These are phyloP conservation scores for Taphrorychus bicolor DNA, from an alignment of 2,888 invertebrate species.

Conservation along the genomic window DNA sequence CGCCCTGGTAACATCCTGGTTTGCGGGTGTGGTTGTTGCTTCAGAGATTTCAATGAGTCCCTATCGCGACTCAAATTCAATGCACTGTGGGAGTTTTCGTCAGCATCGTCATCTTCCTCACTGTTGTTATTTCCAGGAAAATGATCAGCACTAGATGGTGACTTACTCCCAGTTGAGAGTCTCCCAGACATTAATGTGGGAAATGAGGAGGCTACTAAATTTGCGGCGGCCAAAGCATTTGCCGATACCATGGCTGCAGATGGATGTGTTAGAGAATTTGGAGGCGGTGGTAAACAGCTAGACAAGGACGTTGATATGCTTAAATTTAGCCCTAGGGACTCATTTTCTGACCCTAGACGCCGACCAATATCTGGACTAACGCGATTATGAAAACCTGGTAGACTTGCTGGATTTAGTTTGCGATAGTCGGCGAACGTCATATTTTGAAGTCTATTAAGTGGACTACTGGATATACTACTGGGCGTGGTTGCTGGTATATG, in stretches of 20 bases:
- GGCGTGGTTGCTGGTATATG: conserved; percentile 70
- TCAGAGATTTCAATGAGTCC: conserved; percentile 60
- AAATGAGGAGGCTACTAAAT: conserved; percentile 69
- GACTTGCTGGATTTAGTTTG: conserved; percentile 72
- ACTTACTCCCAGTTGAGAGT: conserved; percentile 63
- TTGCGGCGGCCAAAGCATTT: conserved; percentile 63
- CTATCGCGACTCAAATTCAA: conserved; percentile 70
- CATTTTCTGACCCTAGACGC: conserved; percentile 64
- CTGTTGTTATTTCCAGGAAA: conserved; percentile 58
- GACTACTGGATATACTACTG: conserved; percentile 68
- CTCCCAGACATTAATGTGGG: conserved; percentile 65
- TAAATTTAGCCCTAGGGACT: conserved; percentile 66
- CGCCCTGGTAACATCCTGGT: conserved; percentile 62
- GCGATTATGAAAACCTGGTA: conserved; percentile 61
- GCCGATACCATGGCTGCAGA: conserved; percentile 73
- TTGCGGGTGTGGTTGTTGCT: conserved; percentile 42
- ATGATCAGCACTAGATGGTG: conserved; percentile 57
- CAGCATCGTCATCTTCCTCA: conserved; percentile 67
- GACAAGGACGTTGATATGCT: conserved; percentile 69
- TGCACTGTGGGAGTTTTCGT: conserved; percentile 68
- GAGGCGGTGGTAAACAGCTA: conserved; percentile 69
- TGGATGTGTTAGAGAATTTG: conserved; percentile 68
- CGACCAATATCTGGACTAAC: conserved; percentile 59
- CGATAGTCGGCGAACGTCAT: conserved; percentile 97
- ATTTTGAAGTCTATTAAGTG: conserved; percentile 87